Evolutionary conservation across 2,113 vertebrate genomes (phyloP).

Genomic region (Nesoenas mayeri): DNA sequence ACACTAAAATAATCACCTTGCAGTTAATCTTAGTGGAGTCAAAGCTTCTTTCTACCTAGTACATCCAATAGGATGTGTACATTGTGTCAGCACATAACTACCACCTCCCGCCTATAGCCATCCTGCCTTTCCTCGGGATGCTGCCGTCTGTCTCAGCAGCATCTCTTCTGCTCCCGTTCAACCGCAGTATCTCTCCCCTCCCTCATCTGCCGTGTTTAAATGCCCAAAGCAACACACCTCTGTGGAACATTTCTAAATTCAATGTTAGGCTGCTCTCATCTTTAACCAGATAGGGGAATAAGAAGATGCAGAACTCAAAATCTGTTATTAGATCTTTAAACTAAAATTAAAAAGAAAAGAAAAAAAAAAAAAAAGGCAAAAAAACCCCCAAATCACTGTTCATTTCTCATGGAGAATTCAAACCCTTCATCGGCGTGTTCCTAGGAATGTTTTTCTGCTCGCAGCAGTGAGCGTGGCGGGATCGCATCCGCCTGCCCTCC

Average conservation of each 20-base stretch:
- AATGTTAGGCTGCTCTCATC: background rate
- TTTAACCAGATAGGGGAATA: background rate
- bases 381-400: background rate
- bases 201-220: background rate
- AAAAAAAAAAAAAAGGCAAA: background rate
- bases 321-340: slow-evolving; percentile 32
- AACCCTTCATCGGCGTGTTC: slow-evolving; percentile 36
- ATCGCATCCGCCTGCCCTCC: background rate
- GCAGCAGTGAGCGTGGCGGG: background rate
- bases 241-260: background rate
- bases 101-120: background rate
- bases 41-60: background rate
- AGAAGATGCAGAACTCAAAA: slow-evolving; percentile 20
- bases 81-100: background rate
- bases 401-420: slow-evolving; percentile 68
- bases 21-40: background rate
- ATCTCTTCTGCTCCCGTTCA: background rate
- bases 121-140: background rate
- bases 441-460: slow-evolving; percentile 50
- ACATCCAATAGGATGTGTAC: slow-evolving; percentile 55
- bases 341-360: background rate
- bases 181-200: background rate
- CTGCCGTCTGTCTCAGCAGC: background rate
- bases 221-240: background rate
- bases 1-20: background rate